Evolutionary conservation across 2,113 vertebrate genomes (phyloP).

Genomic region (Tenrec ecaudatus): DNA sequence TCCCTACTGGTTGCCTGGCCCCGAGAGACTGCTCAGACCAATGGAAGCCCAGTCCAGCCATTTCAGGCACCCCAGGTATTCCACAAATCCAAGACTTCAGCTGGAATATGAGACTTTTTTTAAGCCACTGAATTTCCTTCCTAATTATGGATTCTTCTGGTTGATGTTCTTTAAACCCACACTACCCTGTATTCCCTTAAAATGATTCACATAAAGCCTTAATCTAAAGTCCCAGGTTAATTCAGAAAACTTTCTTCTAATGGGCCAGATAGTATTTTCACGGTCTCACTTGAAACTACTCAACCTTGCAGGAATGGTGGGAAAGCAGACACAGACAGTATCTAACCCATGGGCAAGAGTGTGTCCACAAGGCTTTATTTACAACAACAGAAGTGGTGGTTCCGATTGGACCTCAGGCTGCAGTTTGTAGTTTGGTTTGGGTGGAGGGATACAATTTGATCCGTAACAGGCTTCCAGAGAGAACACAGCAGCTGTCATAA

Average conservation of each 20-base stretch:
- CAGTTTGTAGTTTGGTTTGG: not conserved
- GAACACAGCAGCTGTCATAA: rapidly evolving
- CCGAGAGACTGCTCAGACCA: not conserved
- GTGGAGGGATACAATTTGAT: not conserved
- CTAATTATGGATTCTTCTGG: not conserved
- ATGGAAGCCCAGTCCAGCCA: not conserved
- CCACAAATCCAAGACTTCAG: not conserved
- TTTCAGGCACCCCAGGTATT: not conserved
- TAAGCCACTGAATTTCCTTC: not conserved
- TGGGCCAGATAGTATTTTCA: not conserved
- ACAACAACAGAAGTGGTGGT: not conserved
- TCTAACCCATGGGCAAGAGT: not conserved
- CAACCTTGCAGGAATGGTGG: not conserved
- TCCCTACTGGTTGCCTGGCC: not conserved
- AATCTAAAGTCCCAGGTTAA: not conserved
- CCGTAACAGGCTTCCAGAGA: not conserved
- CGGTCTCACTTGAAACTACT: not conserved
- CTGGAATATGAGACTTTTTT: not conserved
- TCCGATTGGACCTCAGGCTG: rapidly evolving
- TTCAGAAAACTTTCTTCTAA: not conserved
- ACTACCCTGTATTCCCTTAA: not conserved
- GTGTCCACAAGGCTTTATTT: slow-evolving; percentile 39
- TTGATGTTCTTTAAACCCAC: not conserved
- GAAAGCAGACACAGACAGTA: not conserved
- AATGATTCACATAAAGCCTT: not conserved